Conservation (phyloP, 2,888 invertebrate species). For the Sacculina carcini region DNA sequence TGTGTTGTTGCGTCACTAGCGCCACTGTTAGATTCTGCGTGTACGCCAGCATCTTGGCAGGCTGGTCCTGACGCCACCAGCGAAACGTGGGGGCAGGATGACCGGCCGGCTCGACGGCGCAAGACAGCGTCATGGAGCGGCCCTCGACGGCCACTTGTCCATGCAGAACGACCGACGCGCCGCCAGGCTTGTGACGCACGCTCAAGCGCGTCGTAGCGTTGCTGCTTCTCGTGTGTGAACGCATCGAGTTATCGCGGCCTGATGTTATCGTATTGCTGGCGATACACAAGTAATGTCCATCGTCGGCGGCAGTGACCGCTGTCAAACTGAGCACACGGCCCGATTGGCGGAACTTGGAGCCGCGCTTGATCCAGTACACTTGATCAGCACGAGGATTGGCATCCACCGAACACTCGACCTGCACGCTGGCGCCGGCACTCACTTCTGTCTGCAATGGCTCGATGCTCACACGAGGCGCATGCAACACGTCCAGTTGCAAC, state of each 20-base stretch:
- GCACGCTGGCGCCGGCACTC: constrained; percentile 46
- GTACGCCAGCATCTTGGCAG: constrained; percentile 36
- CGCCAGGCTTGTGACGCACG: constrained; percentile 62
- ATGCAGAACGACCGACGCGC: constrained; percentile 53
- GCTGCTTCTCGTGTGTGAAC: constrained; percentile 8
- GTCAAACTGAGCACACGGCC: constrained; percentile 42
- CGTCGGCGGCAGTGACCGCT: constrained; percentile 52
- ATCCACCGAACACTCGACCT: constrained; percentile 59
- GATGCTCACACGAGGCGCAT: constrained; percentile 51
- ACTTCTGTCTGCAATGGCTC: constrained; percentile 32
- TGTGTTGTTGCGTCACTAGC: constrained; percentile 54
- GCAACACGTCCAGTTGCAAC: constrained; percentile 52
- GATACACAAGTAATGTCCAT: constrained; percentile 66
- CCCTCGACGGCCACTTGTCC: constrained; percentile 27
- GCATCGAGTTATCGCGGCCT: constrained; percentile 36
- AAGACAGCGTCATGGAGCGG: constrained; percentile 46
- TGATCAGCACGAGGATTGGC: constrained; percentile 57
- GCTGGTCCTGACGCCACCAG: constrained; percentile 51
- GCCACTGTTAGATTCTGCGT: constrained; percentile 61
- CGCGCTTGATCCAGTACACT: constrained; percentile 66
- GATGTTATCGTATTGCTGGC: constrained; percentile 54
- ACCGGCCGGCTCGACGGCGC: constrained; percentile 62
- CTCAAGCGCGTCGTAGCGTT: constrained; percentile 44
- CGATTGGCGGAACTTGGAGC: constrained; percentile 53
- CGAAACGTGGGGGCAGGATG: constrained; percentile 71